Evolutionary conservation across 2,113 vertebrate genomes (phyloP).

Genomic region (Cranoglanis bouderius): DNA sequence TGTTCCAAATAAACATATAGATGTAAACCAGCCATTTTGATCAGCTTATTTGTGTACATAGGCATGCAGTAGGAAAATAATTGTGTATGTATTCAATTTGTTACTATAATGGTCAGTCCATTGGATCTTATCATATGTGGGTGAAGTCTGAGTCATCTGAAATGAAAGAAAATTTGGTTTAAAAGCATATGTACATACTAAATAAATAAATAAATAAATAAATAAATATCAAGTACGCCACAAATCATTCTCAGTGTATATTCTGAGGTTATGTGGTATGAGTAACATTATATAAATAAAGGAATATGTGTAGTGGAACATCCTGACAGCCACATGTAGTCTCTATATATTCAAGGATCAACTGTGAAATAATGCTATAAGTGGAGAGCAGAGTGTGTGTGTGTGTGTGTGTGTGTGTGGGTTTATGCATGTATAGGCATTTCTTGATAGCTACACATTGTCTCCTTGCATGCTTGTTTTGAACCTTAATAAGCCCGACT

Average conservation of each 20-base stretch:
- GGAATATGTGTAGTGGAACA: neutral
- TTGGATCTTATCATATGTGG: neutral
- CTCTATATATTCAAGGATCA: conserved; percentile 23
- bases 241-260: neutral
- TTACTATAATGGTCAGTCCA: neutral
- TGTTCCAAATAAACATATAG: neutral
- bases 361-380: conserved; percentile 29
- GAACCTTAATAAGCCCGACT: conserved; percentile 70
- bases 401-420: conserved; percentile 7
- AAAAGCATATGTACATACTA: neutral
- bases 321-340: neutral
- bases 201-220: neutral
- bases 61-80: conserved; percentile 50
- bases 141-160: neutral
- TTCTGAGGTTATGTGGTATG: neutral
- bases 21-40: conserved; percentile 51
- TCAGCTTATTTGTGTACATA: conserved; percentile 58
- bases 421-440: conserved; percentile 34
- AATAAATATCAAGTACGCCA: neutral
- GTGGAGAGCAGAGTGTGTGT: neutral
- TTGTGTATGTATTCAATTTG: neutral
- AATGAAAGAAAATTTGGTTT: neutral
- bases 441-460: conserved; percentile 56
- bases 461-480: conserved; percentile 62
- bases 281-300: conserved; percentile 11